phyloP scores from a whole-genome alignment of 1,140 invertebrate species.

The Drosophila sechellia region DNA sequence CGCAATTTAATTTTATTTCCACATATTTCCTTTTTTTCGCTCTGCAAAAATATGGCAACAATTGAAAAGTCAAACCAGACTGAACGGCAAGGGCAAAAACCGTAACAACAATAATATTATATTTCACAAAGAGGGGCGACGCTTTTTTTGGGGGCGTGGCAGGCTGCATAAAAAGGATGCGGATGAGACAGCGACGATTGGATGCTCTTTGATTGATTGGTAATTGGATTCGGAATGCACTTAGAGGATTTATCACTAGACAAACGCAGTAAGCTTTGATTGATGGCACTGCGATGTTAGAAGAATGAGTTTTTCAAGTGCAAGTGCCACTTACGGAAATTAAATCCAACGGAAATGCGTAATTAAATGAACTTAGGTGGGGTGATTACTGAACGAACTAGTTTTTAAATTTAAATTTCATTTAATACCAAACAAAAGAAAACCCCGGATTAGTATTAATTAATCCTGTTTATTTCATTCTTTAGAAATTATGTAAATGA shows the following conservation, averaged over 20 bases:
- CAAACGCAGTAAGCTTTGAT: slow-evolving; percentile 24
- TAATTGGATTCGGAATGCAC: slow-evolving; percentile 49
- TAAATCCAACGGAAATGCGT: neutral
- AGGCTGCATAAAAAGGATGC: neutral
- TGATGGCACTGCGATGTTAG: slow-evolving; percentile 16
- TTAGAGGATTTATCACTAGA: slow-evolving; percentile 36
- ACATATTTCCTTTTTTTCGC: slow-evolving; percentile 29
- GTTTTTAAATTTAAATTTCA: no score
- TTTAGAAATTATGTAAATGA: neutral
- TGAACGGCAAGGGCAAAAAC: slow-evolving; percentile 23
- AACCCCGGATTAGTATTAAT: neutral
- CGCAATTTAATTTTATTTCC: slow-evolving; percentile 49
- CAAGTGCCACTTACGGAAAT: neutral
- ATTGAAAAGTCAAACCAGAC: slow-evolving; percentile 64
- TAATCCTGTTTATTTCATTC: neutral
- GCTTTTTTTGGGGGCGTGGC: no score
- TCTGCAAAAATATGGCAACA: slow-evolving; percentile 72
- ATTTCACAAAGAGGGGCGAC: slow-evolving; percentile 23
- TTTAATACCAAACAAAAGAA: neutral
- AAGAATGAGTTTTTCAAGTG: neutral
- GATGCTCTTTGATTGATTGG: slow-evolving; percentile 51
- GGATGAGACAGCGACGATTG: slow-evolving; percentile 35
- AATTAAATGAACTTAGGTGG: no score
- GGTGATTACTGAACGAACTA: no score
- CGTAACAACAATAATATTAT: slow-evolving; percentile 51